phyloP scores from a whole-genome alignment of 2,888 invertebrate species.

The Beris chalybata region DNA sequence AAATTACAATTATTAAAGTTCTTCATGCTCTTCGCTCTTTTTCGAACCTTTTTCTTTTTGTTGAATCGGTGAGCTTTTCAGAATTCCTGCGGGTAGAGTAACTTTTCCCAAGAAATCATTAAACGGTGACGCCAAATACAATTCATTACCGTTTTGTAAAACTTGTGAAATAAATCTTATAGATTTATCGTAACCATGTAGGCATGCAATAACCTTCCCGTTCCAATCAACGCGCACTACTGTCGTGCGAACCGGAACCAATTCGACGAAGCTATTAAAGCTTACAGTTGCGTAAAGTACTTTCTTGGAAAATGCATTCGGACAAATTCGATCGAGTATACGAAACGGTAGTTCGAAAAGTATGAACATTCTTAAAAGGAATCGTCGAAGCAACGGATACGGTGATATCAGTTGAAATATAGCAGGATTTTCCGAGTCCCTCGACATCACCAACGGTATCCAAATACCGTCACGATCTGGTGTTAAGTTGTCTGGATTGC shows the following conservation, averaged over 20 bases:
- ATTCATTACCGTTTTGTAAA: constrained; percentile 64
- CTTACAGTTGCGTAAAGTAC: constrained; percentile 70
- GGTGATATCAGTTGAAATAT: constrained; percentile 60
- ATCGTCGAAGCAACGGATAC: constrained; percentile 68
- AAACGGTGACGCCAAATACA: constrained; percentile 71
- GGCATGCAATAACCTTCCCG: constrained; percentile 71
- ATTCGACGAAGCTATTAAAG: constrained; percentile 58
- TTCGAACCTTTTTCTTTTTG: no score
- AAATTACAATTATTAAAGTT: no score
- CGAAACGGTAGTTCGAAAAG: constrained; percentile 67
- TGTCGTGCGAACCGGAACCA: constrained; percentile 59
- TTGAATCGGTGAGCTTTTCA: no score
- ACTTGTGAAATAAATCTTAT: constrained; percentile 65
- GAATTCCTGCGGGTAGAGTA: constrained; percentile 53
- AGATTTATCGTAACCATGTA: constrained; percentile 65
- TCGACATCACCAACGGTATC: constrained; percentile 62
- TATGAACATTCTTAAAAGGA: constrained; percentile 64
- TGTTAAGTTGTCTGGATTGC: constrained; percentile 54
- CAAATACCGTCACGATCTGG: constrained; percentile 70
- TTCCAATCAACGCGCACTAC: constrained; percentile 69
- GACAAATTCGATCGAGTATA: constrained; percentile 64
- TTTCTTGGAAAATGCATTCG: constrained; percentile 66
- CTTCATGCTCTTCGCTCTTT: no score
- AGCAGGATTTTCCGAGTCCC: constrained; percentile 63
- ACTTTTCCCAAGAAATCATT: constrained; percentile 67